Conservation (phyloP, 2,113 vertebrate species). For the Lophochroa leadbeateri region DNA sequence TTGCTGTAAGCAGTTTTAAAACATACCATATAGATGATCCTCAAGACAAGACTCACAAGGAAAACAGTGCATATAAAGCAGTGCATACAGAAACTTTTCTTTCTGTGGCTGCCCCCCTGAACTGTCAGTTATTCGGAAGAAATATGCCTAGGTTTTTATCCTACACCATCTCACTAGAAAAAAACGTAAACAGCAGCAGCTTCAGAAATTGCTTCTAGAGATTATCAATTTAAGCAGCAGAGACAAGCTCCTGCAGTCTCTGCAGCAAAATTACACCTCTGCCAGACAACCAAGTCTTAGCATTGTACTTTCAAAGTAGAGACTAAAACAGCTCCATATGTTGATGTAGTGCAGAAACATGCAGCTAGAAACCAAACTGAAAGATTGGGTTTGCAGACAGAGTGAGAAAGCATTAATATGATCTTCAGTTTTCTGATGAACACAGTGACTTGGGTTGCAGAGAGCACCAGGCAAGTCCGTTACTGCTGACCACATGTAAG, state of each 20-base stretch:
- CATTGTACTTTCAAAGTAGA: conserved; percentile 31
- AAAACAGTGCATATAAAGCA: background rate
- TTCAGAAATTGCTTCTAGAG: conserved; percentile 21
- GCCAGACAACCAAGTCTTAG: conserved; percentile 21
- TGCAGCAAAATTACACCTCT: conserved; percentile 37
- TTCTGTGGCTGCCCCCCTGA: background rate
- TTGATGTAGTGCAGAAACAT: conserved; percentile 27
- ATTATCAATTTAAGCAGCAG: conserved; percentile 21
- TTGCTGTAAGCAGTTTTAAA: background rate
- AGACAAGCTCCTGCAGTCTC: conserved; percentile 28
- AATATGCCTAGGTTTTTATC: conserved; percentile 18
- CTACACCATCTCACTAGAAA: conserved; percentile 22
- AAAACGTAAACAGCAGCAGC: conserved; percentile 48
- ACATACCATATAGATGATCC: background rate
- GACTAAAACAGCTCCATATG: background rate
- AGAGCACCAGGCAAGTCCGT: conserved; percentile 34
- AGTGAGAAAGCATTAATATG: conserved; percentile 31
- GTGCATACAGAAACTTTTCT: background rate
- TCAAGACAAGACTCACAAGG: background rate
- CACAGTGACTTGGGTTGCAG: conserved; percentile 15
- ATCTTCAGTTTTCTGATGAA: conserved; percentile 15
- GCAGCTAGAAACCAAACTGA: background rate
- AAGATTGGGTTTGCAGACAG: conserved; percentile 2
- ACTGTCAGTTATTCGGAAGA: conserved; percentile 2
- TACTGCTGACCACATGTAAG: background rate